Conservation (phyloP, 1,140 invertebrate genomes). For the Brachionus plicatilis region DNA sequence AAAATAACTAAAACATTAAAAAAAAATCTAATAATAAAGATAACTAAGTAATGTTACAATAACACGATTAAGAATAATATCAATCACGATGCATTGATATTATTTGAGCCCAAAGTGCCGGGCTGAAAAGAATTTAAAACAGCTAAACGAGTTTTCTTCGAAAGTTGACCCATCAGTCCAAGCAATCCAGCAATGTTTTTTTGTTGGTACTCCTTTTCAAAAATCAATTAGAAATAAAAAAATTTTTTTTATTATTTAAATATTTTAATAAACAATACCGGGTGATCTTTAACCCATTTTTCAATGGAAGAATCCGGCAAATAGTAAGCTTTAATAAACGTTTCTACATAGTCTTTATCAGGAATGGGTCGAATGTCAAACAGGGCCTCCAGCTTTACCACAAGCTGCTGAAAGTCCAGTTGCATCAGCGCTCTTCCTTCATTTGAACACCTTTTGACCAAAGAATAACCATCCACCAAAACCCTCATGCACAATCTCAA, state of each 20-base stretch:
- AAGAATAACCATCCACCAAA: constrained; percentile 66
- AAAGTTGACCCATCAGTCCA: background rate
- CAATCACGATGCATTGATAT: no score
- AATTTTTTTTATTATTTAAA: constrained; percentile 44
- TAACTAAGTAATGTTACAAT: no score
- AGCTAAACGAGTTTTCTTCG: background rate
- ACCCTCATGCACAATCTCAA: background rate
- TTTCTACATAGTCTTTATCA: constrained; percentile 80
- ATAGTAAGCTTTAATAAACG: constrained; percentile 93
- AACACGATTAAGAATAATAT: no score
- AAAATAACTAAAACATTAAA: no score
- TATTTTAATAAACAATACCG: constrained; percentile 55
- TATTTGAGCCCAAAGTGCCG: no score
- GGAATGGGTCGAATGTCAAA: constrained; percentile 71
- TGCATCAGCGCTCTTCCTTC: constrained; percentile 94
- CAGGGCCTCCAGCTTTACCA: constrained; percentile 80
- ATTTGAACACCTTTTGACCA: constrained; percentile 86
- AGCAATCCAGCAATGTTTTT: background rate
- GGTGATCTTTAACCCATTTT: constrained; percentile 77
- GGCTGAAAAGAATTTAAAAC: background rate
- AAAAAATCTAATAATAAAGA: no score
- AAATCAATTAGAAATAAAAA: background rate
- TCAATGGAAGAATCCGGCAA: constrained; percentile 78
- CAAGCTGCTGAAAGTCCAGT: constrained; percentile 88
- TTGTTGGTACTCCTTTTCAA: constrained; percentile 1